Evolutionary conservation across 2,797 vertebrate genomes (phyloP).

Genomic region (Eremophila alpestris): DNA sequence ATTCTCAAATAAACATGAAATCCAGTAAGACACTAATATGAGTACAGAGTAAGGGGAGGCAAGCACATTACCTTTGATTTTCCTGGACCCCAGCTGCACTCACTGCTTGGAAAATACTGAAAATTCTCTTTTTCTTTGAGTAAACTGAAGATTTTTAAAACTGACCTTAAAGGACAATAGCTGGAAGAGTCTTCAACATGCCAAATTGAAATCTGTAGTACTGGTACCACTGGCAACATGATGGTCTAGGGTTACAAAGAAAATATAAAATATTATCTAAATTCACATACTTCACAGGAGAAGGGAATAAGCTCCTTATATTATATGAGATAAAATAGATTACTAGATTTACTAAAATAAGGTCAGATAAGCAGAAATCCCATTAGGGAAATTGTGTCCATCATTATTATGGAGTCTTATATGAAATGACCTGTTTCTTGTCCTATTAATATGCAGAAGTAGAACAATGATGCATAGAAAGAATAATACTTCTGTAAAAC

Average conservation of each 20-base stretch:
- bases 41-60: background rate
- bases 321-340: background rate
- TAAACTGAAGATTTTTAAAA: background rate
- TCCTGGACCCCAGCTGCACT: background rate
- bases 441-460: background rate
- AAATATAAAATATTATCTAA: background rate
- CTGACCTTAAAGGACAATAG: background rate
- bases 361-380: background rate
- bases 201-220: background rate
- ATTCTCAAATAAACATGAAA: background rate
- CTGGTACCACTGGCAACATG: background rate
- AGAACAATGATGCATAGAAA: background rate
- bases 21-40: background rate
- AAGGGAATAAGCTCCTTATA: background rate
- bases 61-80: background rate
- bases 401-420: background rate
- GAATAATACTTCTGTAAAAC: background rate
- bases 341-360: background rate
- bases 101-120: background rate
- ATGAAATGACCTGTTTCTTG: background rate
- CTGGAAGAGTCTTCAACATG: background rate
- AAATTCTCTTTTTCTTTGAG: background rate
- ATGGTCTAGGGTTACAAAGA: background rate
- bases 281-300: background rate
- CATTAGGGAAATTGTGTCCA: background rate